phyloP scores from a whole-genome alignment of 2,797 vertebrate genomes.

The Paratrypauchen microcephalus region DNA sequence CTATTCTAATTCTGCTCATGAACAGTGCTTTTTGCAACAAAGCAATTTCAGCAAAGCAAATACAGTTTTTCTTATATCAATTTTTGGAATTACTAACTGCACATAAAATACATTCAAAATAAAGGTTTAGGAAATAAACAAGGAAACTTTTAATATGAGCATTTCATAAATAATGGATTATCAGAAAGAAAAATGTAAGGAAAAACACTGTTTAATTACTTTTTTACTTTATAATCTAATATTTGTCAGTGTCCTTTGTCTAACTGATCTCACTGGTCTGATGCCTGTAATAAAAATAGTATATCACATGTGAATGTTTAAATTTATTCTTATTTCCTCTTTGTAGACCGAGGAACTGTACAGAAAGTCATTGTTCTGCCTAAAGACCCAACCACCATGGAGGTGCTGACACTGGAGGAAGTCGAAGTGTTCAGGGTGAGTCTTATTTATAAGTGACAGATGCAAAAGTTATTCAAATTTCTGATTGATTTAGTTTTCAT shows the following conservation, averaged over 20 bases:
- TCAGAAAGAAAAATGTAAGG: too few relatives aligned
- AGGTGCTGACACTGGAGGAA: slow-evolving; percentile 85
- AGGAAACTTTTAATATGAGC: too few relatives aligned
- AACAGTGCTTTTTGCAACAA: too few relatives aligned
- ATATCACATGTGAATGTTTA: background rate
- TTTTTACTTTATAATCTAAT: background rate
- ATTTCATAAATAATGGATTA: too few relatives aligned
- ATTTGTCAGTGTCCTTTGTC: too few relatives aligned
- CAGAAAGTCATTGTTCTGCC: slow-evolving; percentile 87
- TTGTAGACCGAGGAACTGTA: slow-evolving; percentile 82
- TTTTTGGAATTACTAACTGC: too few relatives aligned
- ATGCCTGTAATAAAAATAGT: background rate
- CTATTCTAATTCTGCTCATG: too few relatives aligned
- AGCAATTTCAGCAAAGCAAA: too few relatives aligned
- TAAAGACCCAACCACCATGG: slow-evolving; percentile 78
- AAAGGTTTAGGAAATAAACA: too few relatives aligned
- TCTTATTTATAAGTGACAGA: background rate
- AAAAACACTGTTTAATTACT: background rate
- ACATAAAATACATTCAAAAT: too few relatives aligned
- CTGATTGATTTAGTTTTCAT: slow-evolving; percentile 3
- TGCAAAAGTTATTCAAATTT: background rate
- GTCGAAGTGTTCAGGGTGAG: slow-evolving; percentile 85
- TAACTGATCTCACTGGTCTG: background rate
- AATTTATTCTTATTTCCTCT: background rate
- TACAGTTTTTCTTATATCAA: too few relatives aligned